phyloP scores from a whole-genome alignment of 2,888 invertebrate species.

The Aleiodes leptofemur region DNA sequence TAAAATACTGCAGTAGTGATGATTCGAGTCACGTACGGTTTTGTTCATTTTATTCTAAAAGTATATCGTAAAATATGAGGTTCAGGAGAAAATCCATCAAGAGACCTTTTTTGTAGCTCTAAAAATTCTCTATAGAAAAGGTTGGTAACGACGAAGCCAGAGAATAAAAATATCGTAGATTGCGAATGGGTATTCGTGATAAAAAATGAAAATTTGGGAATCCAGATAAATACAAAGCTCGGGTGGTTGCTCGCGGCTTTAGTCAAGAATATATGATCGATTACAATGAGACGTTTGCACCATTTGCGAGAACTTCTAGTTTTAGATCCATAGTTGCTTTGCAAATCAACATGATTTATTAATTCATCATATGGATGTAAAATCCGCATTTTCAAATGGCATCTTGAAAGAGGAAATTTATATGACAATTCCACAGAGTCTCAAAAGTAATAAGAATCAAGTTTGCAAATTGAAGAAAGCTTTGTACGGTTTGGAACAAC shows the following conservation, averaged over 20 bases:
- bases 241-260: slow-evolving; percentile 32
- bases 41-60: too few relatives aligned
- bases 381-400: slow-evolving; percentile 24
- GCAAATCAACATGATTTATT: neutral
- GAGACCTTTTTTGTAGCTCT: too few relatives aligned
- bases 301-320: neutral
- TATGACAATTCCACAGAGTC: too few relatives aligned
- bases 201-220: slow-evolving; percentile 48
- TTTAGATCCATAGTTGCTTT: slow-evolving; percentile 38
- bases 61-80: too few relatives aligned
- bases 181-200: slow-evolving; percentile 33
- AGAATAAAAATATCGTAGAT: slow-evolving; percentile 41
- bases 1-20: too few relatives aligned
- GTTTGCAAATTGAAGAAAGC: slow-evolving; percentile 38
- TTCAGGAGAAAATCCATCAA: too few relatives aligned
- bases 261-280: slow-evolving; percentile 36
- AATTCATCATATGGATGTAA: slow-evolving; percentile 40
- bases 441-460: neutral
- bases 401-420: too few relatives aligned
- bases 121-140: too few relatives aligned
- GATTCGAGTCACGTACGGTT: too few relatives aligned
- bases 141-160: slow-evolving; percentile 41
- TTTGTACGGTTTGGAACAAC: slow-evolving; percentile 35
- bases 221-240: slow-evolving; percentile 37
- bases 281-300: neutral